These are phyloP conservation scores for Lacanobia oleracea DNA, from an alignment of 2,888 invertebrate genomes.

Conservation along the genomic window DNA sequence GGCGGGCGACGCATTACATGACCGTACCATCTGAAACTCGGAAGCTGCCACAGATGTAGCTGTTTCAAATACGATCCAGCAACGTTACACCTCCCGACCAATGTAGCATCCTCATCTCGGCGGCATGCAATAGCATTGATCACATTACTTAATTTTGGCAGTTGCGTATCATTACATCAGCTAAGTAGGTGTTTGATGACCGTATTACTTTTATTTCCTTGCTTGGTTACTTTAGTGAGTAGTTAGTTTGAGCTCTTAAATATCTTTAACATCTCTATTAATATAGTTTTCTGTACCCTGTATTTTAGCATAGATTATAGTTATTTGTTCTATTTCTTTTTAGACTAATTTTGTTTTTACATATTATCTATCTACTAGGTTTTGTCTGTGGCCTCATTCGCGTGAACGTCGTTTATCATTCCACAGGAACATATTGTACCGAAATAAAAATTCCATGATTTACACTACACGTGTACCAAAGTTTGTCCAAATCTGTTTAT, in stretches of 20 bases:
- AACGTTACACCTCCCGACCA: too few relatives aligned
- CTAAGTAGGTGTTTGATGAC: slow-evolving; percentile 17
- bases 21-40: too few relatives aligned
- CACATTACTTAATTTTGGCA: slow-evolving; percentile 34
- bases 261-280: neutral
- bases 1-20: too few relatives aligned
- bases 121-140: too few relatives aligned
- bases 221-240: neutral
- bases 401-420: neutral
- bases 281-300: neutral
- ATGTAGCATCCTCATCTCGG: too few relatives aligned
- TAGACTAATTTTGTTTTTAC: too few relatives aligned
- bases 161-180: slow-evolving; percentile 19
- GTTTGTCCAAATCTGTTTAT: too few relatives aligned
- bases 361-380: neutral
- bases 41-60: too few relatives aligned
- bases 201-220: slow-evolving; percentile 23
- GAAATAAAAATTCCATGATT: neutral
- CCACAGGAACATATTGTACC: neutral
- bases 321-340: neutral
- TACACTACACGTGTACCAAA: too few relatives aligned
- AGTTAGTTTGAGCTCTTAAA: neutral
- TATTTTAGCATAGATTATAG: neutral
- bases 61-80: too few relatives aligned
- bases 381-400: too few relatives aligned